These are phyloP conservation scores for Alces alces DNA, from an alignment of 2,113 vertebrate genomes.

Conservation along the genomic window DNA sequence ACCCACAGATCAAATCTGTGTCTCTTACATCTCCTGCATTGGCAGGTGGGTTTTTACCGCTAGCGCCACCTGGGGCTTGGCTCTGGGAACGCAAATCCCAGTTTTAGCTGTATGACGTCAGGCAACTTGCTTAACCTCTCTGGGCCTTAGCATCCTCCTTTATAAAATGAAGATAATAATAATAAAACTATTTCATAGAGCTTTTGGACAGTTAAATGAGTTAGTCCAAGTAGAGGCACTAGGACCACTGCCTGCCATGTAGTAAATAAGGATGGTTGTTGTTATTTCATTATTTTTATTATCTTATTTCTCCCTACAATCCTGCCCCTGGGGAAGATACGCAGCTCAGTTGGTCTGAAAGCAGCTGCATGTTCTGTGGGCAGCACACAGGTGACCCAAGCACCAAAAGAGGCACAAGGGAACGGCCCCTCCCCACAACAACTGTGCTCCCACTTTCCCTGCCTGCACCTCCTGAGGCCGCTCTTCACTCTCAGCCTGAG, in stretches of 20 bases:
- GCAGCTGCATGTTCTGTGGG: background rate
- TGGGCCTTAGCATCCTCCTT: background rate
- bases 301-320: background rate
- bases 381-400: background rate
- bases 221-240: background rate
- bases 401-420: background rate
- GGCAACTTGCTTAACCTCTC: conserved; percentile 9
- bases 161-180: background rate
- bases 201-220: background rate
- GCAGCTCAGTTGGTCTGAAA: background rate
- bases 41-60: background rate
- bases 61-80: background rate
- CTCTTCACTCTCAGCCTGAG: background rate
- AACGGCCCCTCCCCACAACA: background rate
- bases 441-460: no score
- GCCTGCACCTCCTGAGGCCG: background rate
- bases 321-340: background rate
- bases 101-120: background rate
- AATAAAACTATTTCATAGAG: background rate
- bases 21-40: background rate
- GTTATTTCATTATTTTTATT: background rate
- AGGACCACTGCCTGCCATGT: background rate
- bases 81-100: background rate
- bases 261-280: background rate
- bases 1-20: background rate